Percentiles rank a stretch among this genome's conserved stretches.
These are phyloP conservation scores for Labia minor DNA, from an alignment of 2,888 invertebrate genomes.

Conservation along the genomic window DNA sequence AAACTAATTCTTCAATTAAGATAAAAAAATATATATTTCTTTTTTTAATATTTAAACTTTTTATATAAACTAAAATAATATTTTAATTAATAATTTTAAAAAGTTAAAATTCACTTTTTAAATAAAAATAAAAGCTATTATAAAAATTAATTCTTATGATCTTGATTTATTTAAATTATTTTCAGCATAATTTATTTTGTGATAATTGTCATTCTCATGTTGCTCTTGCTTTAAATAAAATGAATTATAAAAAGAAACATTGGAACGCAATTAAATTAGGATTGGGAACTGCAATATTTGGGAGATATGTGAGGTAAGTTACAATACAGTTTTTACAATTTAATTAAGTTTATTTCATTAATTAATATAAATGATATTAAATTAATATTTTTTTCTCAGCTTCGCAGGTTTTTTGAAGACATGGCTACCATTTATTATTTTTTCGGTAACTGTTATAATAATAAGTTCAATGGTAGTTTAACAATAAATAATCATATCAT, in stretches of 20 bases:
- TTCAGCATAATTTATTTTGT: constrained; percentile 85
- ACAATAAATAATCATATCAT: background rate
- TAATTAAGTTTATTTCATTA: too few species aligned
- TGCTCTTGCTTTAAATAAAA: constrained; percentile 79
- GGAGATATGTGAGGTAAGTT: constrained; percentile 65
- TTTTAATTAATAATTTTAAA: too few species aligned
- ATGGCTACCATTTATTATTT: constrained; percentile 66
- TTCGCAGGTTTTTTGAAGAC: constrained; percentile 61
- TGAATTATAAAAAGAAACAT: constrained; percentile 68
- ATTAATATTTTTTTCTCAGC: constrained; percentile 38
- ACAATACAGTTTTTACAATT: background rate
- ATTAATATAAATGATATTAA: background rate
- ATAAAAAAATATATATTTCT: too few species aligned
- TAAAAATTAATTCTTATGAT: too few species aligned
- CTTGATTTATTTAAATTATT: too few species aligned
- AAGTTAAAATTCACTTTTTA: too few species aligned
- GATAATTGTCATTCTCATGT: constrained; percentile 99
- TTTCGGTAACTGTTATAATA: constrained; percentile 32
- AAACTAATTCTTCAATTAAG: too few species aligned
- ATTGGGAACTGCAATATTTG: constrained; percentile 60
- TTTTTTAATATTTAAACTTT: too few species aligned
- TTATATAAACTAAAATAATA: too few species aligned
- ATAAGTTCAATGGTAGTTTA: constrained; percentile 22
- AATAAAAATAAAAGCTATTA: too few species aligned
- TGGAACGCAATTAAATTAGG: constrained; percentile 94